Percentiles rank a stretch among this genome's conserved stretches.
These are phyloP conservation scores for Streptopelia turtur DNA, from an alignment of 2,797 vertebrate genomes.

Conservation along the genomic window DNA sequence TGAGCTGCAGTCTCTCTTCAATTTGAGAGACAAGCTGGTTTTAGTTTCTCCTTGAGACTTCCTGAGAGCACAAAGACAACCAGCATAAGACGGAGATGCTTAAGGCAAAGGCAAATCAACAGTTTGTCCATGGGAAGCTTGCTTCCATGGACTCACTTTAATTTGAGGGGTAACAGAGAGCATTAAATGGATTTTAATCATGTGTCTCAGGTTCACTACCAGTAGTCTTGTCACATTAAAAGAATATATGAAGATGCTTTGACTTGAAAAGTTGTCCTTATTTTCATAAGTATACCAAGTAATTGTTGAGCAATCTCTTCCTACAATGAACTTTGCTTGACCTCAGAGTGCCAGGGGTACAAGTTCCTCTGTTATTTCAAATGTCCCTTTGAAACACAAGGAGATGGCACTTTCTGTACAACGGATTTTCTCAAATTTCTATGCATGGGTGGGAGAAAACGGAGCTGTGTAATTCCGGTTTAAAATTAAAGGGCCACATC, in stretches of 20 bases:
- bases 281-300: background rate
- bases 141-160: background rate
- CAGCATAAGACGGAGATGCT: accelerated
- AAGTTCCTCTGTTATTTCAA: background rate
- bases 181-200: background rate
- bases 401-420: background rate
- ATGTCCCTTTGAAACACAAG: too few relatives aligned
- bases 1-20: too few relatives aligned
- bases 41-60: background rate
- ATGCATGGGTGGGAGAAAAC: background rate
- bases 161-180: background rate
- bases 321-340: background rate
- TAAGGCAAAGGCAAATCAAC: background rate
- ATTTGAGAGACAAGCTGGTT: background rate
- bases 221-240: background rate
- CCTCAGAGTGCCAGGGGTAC: background rate
- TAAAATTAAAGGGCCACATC: background rate
- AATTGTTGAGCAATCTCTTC: background rate
- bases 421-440: background rate
- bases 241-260: background rate
- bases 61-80: background rate
- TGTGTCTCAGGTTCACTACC: background rate
- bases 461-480: background rate
- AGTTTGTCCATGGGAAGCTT: background rate
- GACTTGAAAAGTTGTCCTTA: background rate